These are phyloP conservation scores for Amblyopsis rosae DNA, from an alignment of 2,113 vertebrate species.

Conservation along the genomic window DNA sequence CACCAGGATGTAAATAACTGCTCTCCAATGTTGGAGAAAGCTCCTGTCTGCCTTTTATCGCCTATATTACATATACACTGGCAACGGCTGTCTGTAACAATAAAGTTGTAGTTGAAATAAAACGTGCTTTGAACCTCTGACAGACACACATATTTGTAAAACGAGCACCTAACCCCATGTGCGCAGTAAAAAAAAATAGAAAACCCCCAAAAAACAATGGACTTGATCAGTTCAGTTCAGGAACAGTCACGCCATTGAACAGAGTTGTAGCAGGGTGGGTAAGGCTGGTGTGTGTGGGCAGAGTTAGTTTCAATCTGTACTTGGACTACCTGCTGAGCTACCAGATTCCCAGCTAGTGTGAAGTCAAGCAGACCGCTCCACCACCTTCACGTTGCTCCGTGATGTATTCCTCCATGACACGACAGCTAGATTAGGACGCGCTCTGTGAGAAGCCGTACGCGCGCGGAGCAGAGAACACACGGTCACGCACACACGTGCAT, in stretches of 20 bases:
- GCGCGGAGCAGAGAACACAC: constrained; percentile 19
- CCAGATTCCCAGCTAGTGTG: constrained; percentile 73
- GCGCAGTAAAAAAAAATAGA: background rate
- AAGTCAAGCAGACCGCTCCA: constrained; percentile 71
- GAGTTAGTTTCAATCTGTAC: constrained; percentile 70
- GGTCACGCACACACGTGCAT: background rate
- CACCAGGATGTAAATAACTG: too few species aligned
- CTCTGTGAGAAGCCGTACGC: constrained; percentile 28
- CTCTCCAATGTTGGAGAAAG: too few species aligned
- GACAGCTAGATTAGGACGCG: constrained; percentile 40
- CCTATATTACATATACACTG: constrained; percentile 14
- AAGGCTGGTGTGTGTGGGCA: constrained; percentile 42
- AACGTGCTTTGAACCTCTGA: constrained; percentile 31
- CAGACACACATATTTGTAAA: constrained; percentile 39
- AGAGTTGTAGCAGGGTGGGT: constrained; percentile 49
- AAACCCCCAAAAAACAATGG: constrained; percentile 15
- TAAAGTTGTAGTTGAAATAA: constrained; percentile 20
- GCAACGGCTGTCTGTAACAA: constrained; percentile 2
- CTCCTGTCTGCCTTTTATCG: too few species aligned
- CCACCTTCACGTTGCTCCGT: constrained; percentile 58
- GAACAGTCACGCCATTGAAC: constrained; percentile 56
- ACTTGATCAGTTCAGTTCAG: constrained; percentile 57
- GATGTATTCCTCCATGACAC: constrained; percentile 59
- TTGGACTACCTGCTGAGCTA: constrained; percentile 76
- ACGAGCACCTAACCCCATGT: constrained; percentile 45